A percentile compares a stretch with the other conserved stretches of the same genome.
Conservation (phyloP, 2,797 vertebrate species). For the Cuculus canorus region DNA sequence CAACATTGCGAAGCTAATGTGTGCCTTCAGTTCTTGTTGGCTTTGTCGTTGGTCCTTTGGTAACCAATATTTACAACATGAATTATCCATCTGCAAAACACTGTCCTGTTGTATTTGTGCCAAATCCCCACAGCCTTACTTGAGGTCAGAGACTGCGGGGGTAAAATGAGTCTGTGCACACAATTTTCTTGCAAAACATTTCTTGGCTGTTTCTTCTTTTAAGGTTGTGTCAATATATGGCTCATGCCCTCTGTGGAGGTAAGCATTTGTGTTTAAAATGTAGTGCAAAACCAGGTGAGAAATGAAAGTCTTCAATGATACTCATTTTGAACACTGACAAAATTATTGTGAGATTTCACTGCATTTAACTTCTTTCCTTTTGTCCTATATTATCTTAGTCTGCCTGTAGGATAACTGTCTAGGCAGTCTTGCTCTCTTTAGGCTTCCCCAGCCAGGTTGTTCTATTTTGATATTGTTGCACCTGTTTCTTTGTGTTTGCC, state of each 20-base stretch:
- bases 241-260: constrained; percentile 79
- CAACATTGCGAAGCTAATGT: background rate
- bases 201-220: constrained; percentile 18
- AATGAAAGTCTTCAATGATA: background rate
- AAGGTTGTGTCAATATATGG: constrained; percentile 85
- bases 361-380: background rate
- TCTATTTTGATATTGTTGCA: background rate
- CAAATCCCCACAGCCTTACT: background rate
- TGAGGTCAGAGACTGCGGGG: background rate
- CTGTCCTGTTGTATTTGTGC: background rate
- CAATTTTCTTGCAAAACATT: background rate
- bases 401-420: background rate
- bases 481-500: background rate
- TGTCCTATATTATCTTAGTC: background rate
- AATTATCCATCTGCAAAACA: background rate
- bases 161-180: background rate
- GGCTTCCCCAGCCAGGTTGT: background rate
- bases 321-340: background rate
- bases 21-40: background rate
- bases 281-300: background rate
- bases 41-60: background rate
- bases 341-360: background rate
- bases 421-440: background rate
- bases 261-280: constrained; percentile 27
- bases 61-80: background rate